Percentiles rank a stretch among this genome's conserved stretches.
These are phyloP conservation scores for Lethocerus indicus DNA, from an alignment of 1,140 invertebrate species.

Conservation along the genomic window DNA sequence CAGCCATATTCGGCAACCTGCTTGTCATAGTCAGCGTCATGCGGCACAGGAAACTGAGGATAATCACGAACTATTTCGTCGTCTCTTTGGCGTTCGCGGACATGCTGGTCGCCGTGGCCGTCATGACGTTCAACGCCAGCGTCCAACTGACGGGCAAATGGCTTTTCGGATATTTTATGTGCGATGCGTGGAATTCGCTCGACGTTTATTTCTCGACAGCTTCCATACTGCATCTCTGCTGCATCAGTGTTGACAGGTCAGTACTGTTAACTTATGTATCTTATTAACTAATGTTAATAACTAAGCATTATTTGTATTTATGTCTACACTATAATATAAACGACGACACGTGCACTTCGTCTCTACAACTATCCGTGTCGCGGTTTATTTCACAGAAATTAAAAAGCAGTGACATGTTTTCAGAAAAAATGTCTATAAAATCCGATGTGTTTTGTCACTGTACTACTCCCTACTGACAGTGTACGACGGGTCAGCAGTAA, in stretches of 20 bases:
- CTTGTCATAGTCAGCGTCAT: conserved; percentile 66
- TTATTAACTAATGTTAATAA: too few species aligned
- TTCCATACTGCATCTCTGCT: conserved; percentile 85
- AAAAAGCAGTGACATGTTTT: too few species aligned
- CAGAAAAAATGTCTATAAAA: too few species aligned
- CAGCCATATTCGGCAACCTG: conserved; percentile 73
- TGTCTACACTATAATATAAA: too few species aligned
- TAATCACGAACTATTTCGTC: conserved; percentile 90
- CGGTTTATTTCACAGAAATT: too few species aligned
- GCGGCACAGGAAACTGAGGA: conserved; percentile 50
- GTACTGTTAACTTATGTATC: background rate
- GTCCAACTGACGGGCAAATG: conserved; percentile 63
- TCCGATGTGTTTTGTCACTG: too few species aligned
- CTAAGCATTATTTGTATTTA: too few species aligned
- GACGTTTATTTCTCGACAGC: conserved; percentile 93
- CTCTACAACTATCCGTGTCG: too few species aligned
- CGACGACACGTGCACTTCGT: too few species aligned
- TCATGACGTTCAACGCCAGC: conserved; percentile 91
- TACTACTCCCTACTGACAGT: too few species aligned
- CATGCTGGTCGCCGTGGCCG: conserved; percentile 76
- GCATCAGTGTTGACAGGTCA: conserved; percentile 74
- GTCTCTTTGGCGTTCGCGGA: conserved; percentile 85
- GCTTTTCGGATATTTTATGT: conserved; percentile 78
- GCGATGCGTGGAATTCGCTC: conserved; percentile 86
- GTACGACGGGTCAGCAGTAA: too few species aligned